Percentiles rank a stretch among this genome's conserved stretches.
These are phyloP conservation scores for Shinisaurus crocodilurus DNA, from an alignment of 2,113 vertebrate genomes.

Conservation along the genomic window DNA sequence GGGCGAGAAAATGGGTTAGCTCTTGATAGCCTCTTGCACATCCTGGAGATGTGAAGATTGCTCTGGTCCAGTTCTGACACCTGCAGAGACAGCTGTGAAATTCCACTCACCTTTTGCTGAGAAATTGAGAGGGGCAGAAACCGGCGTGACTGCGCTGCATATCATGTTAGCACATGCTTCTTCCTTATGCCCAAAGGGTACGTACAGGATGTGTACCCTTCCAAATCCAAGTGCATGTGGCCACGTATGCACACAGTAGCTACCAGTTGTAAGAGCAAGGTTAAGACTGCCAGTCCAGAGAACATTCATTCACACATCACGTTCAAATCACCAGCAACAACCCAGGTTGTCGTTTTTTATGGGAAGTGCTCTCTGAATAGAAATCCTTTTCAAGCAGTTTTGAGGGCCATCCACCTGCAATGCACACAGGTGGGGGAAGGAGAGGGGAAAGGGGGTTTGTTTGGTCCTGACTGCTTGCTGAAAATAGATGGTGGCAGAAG, in stretches of 20 bases:
- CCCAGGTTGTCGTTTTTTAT: not conserved
- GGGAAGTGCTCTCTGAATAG: not conserved
- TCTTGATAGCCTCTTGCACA: constrained; percentile 53
- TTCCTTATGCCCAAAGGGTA: not conserved
- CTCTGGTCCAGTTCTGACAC: constrained; percentile 51
- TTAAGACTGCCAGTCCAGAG: not conserved
- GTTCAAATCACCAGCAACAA: not conserved
- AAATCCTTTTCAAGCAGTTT: not conserved
- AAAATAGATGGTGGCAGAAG: not conserved
- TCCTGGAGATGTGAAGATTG: constrained; percentile 48
- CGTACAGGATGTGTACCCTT: not conserved
- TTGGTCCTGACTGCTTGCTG: not conserved
- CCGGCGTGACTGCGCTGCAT: constrained; percentile 30
- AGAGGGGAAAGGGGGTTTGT: not conserved
- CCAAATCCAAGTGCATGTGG: not conserved
- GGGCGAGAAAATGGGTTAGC: constrained; percentile 49
- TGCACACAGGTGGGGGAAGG: not conserved
- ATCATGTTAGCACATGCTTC: constrained; percentile 8
- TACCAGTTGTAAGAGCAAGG: not conserved
- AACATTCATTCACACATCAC: not conserved
- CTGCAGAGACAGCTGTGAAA: constrained; percentile 64
- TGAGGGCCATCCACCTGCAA: not conserved
- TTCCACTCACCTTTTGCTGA: constrained; percentile 56
- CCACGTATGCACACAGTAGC: not conserved
- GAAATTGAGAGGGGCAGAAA: not conserved